Base-by-base conservation (phyloP, 2,113 vertebrate genomes). In the Psittacus erithacus region DNA sequence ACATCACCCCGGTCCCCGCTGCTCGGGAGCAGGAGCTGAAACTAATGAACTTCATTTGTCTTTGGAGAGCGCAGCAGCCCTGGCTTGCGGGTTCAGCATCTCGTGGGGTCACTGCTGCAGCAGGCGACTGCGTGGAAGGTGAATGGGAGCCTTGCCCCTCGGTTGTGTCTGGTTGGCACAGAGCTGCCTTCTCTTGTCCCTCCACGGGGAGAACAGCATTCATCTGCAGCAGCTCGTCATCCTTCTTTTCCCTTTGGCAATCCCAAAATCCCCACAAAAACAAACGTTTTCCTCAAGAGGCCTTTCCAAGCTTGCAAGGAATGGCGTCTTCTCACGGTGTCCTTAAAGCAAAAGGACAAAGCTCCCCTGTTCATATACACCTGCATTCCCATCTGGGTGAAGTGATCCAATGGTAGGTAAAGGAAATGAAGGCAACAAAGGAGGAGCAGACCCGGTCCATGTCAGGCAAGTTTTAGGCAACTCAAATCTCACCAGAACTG, bases 41-140 rank as follows among this genome's bases (percentile, higher is more conserved):
- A 75, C 13, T 69, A 63, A 96, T 92, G 81, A 86, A 94, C 20
- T 86, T 63, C 41, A 67, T 87, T 85, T 44, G 35, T 82, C 67
- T 76, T 50, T 2, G 1, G 8, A 52, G 22, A 57, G 47, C 3
- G 0, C 2, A 10, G 53, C 13, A 0, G 0, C n/a, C 35, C 47
- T 2, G 7, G 33, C 57, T 59, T 59, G 57, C 1, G 14, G 57
- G 57, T 59, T 59, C 57, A 59, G 57, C 57, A 59, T 33, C 57
- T 35, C 13, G 6, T 24, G 33, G 12, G 4, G 49, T 41, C 13
- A 4, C 75, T 80, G 57, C 67, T 25, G 43, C 39, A 24, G 67
- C 67, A 69, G 67, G 67, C 13, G 7, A 17, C 68, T 55, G 11
- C 27, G 33, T 64, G 47, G 44, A 44, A 86, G 69, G 44, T 49